Conservation (phyloP, 2,888 invertebrate species). For the Orthosia incerta region DNA sequence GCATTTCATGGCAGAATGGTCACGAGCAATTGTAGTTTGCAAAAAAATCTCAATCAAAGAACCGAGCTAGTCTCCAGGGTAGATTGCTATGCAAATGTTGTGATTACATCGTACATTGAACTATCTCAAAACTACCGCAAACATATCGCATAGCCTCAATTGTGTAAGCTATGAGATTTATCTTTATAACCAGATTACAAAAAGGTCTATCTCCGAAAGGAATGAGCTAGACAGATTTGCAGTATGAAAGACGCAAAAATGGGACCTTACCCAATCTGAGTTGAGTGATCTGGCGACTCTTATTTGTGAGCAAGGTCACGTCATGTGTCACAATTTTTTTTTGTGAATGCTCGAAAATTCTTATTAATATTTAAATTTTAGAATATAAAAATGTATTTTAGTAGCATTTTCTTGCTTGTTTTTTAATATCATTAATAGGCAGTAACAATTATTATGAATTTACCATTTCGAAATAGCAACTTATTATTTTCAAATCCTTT, state of each 20-base stretch:
- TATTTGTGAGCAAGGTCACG: constrained; percentile 38
- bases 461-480: neutral
- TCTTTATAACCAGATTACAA: constrained; percentile 35
- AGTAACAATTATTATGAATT: neutral
- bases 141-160: constrained; percentile 3
- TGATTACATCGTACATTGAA: constrained; percentile 53
- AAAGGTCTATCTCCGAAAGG: constrained; percentile 12
- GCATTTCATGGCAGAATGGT: constrained; percentile 60
- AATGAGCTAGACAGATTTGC: constrained; percentile 25
- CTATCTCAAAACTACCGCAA: constrained; percentile 25
- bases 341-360: constrained; percentile 6
- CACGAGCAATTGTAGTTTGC: constrained; percentile 60
- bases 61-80: constrained; percentile 22
- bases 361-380: constrained; percentile 41
- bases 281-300: constrained; percentile 48
- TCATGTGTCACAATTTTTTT: constrained; percentile 31
- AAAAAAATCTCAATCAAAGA: constrained; percentile 65
- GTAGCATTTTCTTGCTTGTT: neutral
- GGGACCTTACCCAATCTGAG: constrained; percentile 40
- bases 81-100: constrained; percentile 57
- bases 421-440: neutral
- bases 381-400: constrained; percentile 2
- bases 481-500: neutral
- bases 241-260: constrained; percentile 32
- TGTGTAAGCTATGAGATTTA: constrained; percentile 35